These are phyloP conservation scores for Andrena hattorfiana DNA, from an alignment of 2,888 invertebrate species.

Conservation along the genomic window DNA sequence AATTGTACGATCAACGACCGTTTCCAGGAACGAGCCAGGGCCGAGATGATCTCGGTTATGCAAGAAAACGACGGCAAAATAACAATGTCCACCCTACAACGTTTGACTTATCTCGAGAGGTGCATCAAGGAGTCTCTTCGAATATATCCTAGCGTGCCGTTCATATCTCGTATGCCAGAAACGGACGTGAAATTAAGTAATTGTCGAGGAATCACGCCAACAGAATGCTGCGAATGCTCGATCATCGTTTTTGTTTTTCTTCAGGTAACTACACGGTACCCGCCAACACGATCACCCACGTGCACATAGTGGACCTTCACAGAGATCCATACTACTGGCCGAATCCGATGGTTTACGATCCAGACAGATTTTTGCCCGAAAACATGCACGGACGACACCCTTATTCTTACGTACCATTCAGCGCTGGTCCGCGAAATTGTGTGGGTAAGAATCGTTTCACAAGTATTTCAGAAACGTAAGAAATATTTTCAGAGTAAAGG, in stretches of 20 bases:
- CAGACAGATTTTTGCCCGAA: conserved; percentile 89
- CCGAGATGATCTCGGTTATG: conserved; percentile 82
- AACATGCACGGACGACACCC: conserved; percentile 86
- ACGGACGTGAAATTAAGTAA: conserved; percentile 85
- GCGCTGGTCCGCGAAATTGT: conserved; percentile 90
- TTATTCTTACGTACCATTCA: conserved; percentile 89
- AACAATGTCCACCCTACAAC: conserved; percentile 87
- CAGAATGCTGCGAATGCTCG: too few species aligned
- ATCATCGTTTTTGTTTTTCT: conserved; percentile 10
- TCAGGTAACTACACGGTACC: conserved; percentile 86
- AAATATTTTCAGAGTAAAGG: too few species aligned
- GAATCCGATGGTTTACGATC: conserved; percentile 88
- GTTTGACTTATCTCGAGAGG: conserved; percentile 89
- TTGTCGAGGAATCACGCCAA: not conserved
- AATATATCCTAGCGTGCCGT: conserved; percentile 89
- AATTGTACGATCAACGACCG: not conserved
- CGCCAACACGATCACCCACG: conserved; percentile 83
- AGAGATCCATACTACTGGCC: conserved; percentile 88
- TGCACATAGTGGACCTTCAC: conserved; percentile 85
- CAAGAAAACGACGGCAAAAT: conserved; percentile 86
- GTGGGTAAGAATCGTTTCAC: conserved; percentile 86
- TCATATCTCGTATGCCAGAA: conserved; percentile 87
- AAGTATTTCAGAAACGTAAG: too few species aligned
- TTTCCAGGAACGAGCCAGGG: conserved; percentile 66
- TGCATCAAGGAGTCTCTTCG: conserved; percentile 90